Evolutionary conservation across 2,113 vertebrate species (phyloP), one percentile per base, ranked within the genome.

Genomic region (Tragelaphus buxtoni): DNA sequence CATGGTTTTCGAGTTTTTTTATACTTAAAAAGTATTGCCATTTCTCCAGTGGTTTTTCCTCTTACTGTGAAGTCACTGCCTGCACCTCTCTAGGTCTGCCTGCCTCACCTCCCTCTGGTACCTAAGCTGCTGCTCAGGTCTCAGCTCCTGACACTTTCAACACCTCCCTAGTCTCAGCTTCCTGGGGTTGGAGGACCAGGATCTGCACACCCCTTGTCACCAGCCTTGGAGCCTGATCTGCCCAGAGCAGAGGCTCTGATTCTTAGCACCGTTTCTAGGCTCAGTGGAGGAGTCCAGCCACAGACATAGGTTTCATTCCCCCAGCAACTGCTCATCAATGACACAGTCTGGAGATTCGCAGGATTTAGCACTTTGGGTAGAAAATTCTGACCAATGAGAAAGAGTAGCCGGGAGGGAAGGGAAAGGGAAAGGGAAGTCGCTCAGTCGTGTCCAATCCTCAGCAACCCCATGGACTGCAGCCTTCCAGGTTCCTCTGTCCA

Each of bases 81-180:
- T 0, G 3, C 16, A 0, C 5, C 49, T 53, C 35, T 65, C 11
- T 12, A 18, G n/a, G 18, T 17, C 35, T 0, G 0, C 35, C 6
- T 55, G 11, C 32, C n/a, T 88, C 45, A 12, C 39, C 26, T 9
- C 24, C 8, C 6, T 84, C 69, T 17, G 39, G 47, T 7, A 45
- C 63, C 47, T 32, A 14, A 4, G 17, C 53, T 90, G 63, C 61
- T 13, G 32, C 17, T 28, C 12, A 22, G 0, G 76, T 35, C 61
- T 87, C 32, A 2, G 17, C 20, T 76, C 47, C 49, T 24, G 47
- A n/a, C 1, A 35, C 11, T 7, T 3, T 13, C 11, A 22, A 24
- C 77, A 13, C 11, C 35, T 55, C 56, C 42, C 4, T 42, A 26
- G 1, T 18, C 77, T 45, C 60, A 35, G 45, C 9, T 24, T 76